Conservation (phyloP, 2,888 invertebrate genomes). For the Athrips mouffetella region DNA sequence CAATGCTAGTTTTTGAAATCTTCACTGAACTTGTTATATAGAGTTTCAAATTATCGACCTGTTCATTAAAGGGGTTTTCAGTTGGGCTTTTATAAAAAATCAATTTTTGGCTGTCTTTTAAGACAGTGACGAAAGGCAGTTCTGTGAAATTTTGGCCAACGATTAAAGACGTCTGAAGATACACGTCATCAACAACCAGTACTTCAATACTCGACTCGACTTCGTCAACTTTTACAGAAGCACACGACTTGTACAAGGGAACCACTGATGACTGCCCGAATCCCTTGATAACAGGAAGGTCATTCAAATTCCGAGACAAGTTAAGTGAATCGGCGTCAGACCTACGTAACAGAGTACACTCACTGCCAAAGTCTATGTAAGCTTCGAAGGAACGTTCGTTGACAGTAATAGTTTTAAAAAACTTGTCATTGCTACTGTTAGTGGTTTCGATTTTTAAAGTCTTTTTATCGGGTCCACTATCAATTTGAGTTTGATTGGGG, state of each 20-base stretch:
- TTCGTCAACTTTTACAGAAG: constrained; percentile 19
- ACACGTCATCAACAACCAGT: constrained; percentile 15
- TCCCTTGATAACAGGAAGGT: constrained; percentile 21
- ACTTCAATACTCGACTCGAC: constrained; percentile 15
- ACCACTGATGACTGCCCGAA: constrained; percentile 21
- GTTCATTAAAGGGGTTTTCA: background rate
- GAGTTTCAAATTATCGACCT: background rate
- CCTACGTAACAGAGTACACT: constrained; percentile 19
- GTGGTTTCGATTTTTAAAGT: constrained; percentile 6
- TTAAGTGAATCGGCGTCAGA: constrained; percentile 15
- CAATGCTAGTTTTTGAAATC: background rate
- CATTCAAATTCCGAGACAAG: constrained; percentile 7
- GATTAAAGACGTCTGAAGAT: constrained; percentile 9
- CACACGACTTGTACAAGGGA: constrained; percentile 17
- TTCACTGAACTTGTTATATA: background rate
- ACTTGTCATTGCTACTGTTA: constrained; percentile 19
- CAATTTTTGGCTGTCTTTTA: constrained; percentile 18
- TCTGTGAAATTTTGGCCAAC: constrained; percentile 24
- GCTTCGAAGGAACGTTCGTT: constrained; percentile 11
- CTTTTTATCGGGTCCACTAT: constrained; percentile 8
- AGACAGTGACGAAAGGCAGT: constrained; percentile 13
- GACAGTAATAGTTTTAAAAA: constrained; percentile 14
- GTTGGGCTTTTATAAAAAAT: constrained; percentile 22
- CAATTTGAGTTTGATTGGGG: background rate
- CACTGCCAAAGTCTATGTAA: constrained; percentile 24